A percentile compares a stretch with the other conserved stretches of the same genome.
Conservation (phyloP, 2,888 invertebrate species). For the Lochmaea crataegi region DNA sequence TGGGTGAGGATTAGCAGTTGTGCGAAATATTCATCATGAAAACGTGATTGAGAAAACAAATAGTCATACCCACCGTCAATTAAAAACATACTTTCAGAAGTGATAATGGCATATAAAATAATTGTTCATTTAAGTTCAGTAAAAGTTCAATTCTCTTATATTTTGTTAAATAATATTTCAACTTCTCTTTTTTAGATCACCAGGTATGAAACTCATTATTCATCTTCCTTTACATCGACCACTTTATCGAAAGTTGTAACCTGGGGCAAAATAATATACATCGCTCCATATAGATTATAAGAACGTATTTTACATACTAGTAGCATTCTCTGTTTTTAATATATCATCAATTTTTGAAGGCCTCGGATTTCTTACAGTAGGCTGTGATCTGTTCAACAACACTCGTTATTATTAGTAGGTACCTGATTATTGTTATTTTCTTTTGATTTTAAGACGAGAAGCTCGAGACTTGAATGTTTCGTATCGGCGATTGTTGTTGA, state of each 20-base stretch:
- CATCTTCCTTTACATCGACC: slow-evolving; percentile 43
- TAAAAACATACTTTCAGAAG: too few relatives aligned
- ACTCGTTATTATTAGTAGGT: slow-evolving; percentile 38
- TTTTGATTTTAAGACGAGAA: slow-evolving; percentile 28
- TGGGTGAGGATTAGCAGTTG: too few relatives aligned
- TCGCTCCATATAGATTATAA: slow-evolving; percentile 64
- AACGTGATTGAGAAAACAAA: too few relatives aligned
- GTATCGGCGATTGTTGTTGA: slow-evolving; percentile 15
- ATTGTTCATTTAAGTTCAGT: too few relatives aligned
- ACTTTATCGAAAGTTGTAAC: slow-evolving; percentile 47
- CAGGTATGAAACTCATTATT: slow-evolving; percentile 29
- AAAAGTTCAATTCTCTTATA: not conserved
- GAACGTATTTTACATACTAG: slow-evolving; percentile 66
- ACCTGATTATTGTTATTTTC: slow-evolving; percentile 43
- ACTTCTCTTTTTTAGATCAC: slow-evolving; percentile 19
- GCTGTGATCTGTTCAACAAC: slow-evolving; percentile 40
- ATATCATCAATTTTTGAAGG: slow-evolving; percentile 64
- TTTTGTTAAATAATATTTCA: not conserved
- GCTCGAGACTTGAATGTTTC: slow-evolving; percentile 11
- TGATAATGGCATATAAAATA: too few relatives aligned
- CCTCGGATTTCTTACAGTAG: slow-evolving; percentile 50
- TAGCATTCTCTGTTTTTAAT: slow-evolving; percentile 64
- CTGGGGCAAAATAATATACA: slow-evolving; percentile 61
- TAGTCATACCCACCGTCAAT: too few relatives aligned
- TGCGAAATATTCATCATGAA: too few relatives aligned